phyloP scores from a whole-genome alignment of 2,113 vertebrate species.

The Hemicordylus capensis region DNA sequence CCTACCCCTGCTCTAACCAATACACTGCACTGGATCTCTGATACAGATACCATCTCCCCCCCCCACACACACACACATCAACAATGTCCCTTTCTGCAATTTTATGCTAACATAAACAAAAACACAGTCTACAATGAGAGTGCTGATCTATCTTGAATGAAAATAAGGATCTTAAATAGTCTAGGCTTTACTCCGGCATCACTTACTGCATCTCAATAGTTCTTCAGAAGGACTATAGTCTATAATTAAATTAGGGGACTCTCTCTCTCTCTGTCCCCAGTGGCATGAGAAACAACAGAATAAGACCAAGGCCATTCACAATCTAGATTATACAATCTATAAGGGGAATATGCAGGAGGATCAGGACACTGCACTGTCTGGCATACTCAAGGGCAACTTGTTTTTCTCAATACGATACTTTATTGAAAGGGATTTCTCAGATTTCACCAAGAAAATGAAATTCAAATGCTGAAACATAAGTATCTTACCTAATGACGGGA shows the following conservation, averaged over 20 bases:
- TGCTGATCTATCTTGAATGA: not conserved
- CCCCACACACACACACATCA: not conserved
- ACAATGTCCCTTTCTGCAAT: not conserved
- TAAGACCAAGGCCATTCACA: not conserved
- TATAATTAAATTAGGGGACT: not conserved
- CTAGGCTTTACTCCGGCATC: no score
- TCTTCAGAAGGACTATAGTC: not conserved
- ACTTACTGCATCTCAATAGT: not conserved
- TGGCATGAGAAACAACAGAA: not conserved
- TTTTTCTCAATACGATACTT: not conserved
- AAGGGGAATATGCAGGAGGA: not conserved
- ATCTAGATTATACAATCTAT: not conserved
- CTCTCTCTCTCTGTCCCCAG: not conserved
- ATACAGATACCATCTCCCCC: no score
- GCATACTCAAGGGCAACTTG: not conserved
- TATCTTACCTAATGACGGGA: conserved; percentile 75
- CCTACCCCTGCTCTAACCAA: not conserved
- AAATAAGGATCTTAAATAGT: not conserved
- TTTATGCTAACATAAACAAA: not conserved
- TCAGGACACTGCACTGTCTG: not conserved
- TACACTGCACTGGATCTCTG: not conserved
- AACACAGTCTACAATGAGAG: not conserved
- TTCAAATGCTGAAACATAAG: not conserved
- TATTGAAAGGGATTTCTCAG: not conserved
- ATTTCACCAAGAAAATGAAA: conserved; percentile 18